These are phyloP conservation scores for Manacus vitellinus DNA, from an alignment of 2,113 vertebrate genomes.

Conservation along the genomic window DNA sequence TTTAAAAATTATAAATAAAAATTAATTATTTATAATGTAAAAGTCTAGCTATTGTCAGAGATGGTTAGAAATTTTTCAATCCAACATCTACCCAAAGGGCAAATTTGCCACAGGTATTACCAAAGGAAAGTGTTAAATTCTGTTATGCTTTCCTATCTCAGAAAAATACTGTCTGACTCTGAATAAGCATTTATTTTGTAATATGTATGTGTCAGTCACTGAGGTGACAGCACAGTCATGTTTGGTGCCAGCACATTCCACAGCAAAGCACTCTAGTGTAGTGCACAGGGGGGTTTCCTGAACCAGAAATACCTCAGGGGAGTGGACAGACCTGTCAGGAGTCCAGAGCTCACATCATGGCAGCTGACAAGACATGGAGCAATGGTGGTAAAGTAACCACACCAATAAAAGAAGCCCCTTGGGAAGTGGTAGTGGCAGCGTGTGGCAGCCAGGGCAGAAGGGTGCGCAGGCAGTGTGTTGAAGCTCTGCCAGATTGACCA, in stretches of 20 bases:
- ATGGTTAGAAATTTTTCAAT: neutral
- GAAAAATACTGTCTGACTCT: neutral
- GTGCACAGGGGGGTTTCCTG: neutral
- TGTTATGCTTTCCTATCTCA: neutral
- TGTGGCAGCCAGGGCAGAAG: neutral
- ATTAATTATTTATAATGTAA: neutral
- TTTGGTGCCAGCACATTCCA: neutral
- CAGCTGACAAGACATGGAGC: neutral
- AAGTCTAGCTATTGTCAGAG: neutral
- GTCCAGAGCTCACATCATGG: accelerated
- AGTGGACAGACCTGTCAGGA: neutral
- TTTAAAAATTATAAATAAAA: neutral
- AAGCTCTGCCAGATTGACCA: neutral
- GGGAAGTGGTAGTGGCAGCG: neutral
- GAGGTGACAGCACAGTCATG: neutral
- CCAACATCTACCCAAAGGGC: neutral
- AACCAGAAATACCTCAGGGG: neutral
- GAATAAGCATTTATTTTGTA: neutral
- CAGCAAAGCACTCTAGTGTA: neutral
- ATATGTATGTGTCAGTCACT: accelerated
- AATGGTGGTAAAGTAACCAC: neutral
- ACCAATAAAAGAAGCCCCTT: neutral
- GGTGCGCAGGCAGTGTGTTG: neutral
- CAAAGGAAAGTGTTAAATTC: neutral
- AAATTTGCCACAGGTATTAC: neutral